Evolutionary conservation across 1,140 invertebrate species (phyloP), one percentile per base, ranked within the genome.

Genomic region (Pogonognathellus flavescens): DNA sequence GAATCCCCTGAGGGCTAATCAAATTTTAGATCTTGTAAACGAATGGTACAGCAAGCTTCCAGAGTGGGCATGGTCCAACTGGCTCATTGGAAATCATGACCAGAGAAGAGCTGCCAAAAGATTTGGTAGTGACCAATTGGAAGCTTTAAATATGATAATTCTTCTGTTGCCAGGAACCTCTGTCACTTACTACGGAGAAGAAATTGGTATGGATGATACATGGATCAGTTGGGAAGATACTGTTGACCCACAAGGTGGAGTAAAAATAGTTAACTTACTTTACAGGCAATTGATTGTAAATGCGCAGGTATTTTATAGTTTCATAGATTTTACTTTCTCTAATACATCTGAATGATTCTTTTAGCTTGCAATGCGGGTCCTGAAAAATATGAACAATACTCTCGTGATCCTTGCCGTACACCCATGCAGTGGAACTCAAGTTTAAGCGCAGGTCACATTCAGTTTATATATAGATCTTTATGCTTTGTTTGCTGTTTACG

Each of bases 121-220:
- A 49, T 92, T 94, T 85, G 93, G 93, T 14, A 86, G 87, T 0
- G 91, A 93, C 53, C 90, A 93, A 70, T 92, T 94, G 0, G 94
- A 95, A 89, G 91, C 92, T 0, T 90, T 95, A n/a, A 93, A 94
- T 86, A 93, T 95, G 90, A 90, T 96, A 22, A 92, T 93, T 6
- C 90, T 95, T 53, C 88, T 95, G 0, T 89, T 96, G 31, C 94
- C 95, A n/a, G 95, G 95, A 0, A 93, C 94, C n/a, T 91, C 93
- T 0, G 92, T 96, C 1, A 93, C 93, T 81, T 96, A 96, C 90
- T 94, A 96, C 90, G 96, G 95, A 11, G 95, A 97, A 90, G 96
- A 97, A 90, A 92, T 97, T 85, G 95, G 93, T 1, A 95, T 96
- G 94, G 60, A 62, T 16, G 83, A 84, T 22, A 84, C 83, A 31